Base-by-base conservation (phyloP, 2,797 vertebrate genomes). In the Prionace glauca region DNA sequence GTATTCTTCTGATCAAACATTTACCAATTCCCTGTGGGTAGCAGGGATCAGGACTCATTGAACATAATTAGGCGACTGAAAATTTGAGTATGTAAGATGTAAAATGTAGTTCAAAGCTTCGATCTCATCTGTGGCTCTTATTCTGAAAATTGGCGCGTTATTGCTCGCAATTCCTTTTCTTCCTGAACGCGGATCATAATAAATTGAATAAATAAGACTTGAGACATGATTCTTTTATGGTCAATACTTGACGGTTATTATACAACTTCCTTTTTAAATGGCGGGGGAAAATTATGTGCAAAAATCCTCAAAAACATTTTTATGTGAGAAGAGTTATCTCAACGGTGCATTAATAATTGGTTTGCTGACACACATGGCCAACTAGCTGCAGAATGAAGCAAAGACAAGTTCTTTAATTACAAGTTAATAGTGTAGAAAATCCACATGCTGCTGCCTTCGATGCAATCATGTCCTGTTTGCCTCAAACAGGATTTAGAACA, bases 341-440 rank as follows among this genome's bases (percentile, higher is more conserved):
- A 91, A 20, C 88, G 36, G 20, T 69, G n/a, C 24, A 41, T 92
- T 92, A 67, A 69, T 69, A 92, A 92, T 65, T 92, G 62, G 90
- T 41, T 41, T 92, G n/a, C 62, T 92, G n/a, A 92, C 62, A 92
- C 65, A 62, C 87, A 92, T 69, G 62, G 12, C 32, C 32, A 92
- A 92, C 36, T 69, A 92, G 67, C 62, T 92, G 20, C 62, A 92
- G 36, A 92, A 92, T 92, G 65, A 92, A n/a, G 62, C 65, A 92
- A 92, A 91, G 88, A 91, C 56, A 91, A 69, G 90, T 92, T 92
- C n/a, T 41, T 92, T 36, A 92, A 67, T 92, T 92, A 69, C 65
- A 69, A 67, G 20, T 41, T 92, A 92, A 92, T 92, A 67, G 62
- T 4, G 90, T 92, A 67, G 62, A 92, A 92, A 92, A 41, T 69